Conservation (phyloP, 2,113 vertebrate species). For the Struthio camelus region DNA sequence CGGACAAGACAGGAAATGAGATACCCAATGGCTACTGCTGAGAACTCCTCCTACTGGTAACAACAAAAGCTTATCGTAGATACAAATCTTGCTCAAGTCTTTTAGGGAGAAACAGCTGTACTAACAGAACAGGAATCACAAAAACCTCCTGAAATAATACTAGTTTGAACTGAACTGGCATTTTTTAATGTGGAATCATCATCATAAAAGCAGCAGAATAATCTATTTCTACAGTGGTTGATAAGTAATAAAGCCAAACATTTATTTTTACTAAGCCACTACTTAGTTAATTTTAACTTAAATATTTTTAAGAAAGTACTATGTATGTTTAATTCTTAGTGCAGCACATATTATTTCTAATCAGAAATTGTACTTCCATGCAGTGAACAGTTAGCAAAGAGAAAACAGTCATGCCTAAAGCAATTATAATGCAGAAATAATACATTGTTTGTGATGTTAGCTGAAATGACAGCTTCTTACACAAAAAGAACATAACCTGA, state of each 20-base stretch:
- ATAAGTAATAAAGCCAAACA: background rate
- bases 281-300: background rate
- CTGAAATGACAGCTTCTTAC: background rate
- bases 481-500: background rate
- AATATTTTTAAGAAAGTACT: background rate
- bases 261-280: background rate
- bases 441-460: background rate
- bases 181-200: background rate
- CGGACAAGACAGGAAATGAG: background rate
- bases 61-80: background rate
- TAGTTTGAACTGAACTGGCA: background rate
- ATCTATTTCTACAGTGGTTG: background rate
- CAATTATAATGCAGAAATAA: background rate
- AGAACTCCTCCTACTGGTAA: background rate
- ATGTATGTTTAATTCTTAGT: background rate
- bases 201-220: background rate
- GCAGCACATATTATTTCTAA: background rate
- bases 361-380: background rate
- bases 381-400: background rate
- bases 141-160: background rate
- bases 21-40: background rate
- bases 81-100: background rate
- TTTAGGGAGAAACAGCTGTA: background rate
- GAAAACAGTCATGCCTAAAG: background rate
- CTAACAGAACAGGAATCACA: background rate